Evolutionary conservation across 2,888 invertebrate species (phyloP).

Genomic region (Sphaerophoria taeniata): DNA sequence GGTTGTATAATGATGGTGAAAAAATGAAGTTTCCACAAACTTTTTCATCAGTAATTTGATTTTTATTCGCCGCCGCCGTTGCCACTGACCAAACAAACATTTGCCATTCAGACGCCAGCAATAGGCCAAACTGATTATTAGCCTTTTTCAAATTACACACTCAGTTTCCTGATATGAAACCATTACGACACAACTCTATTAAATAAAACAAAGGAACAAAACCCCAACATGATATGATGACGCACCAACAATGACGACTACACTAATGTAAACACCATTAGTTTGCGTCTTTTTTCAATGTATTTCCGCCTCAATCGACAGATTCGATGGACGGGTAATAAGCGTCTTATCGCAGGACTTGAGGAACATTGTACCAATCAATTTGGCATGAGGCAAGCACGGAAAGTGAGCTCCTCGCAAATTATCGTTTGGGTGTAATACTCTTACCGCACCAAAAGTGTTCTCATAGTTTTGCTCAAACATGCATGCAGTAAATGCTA

Average conservation of each 20-base stretch:
- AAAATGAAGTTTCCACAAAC: too few relatives aligned
- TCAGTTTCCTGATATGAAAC: conserved; percentile 56
- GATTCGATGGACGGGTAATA: conserved; percentile 65
- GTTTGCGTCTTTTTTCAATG: conserved; percentile 49
- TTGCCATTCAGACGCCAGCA: conserved; percentile 58
- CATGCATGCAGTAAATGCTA: conserved; percentile 63
- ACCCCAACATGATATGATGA: conserved; percentile 8
- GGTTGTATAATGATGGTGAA: too few relatives aligned
- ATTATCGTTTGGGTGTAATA: conserved; percentile 58
- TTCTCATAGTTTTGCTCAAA: conserved; percentile 16
- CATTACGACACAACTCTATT: conserved; percentile 64
- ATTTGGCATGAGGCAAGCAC: conserved; percentile 61
- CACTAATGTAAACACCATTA: conserved; percentile 70
- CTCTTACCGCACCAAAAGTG: conserved; percentile 6
- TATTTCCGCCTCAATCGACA: conserved; percentile 68
- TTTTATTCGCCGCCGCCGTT: too few relatives aligned
- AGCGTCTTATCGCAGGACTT: conserved; percentile 51
- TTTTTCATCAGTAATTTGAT: too few relatives aligned
- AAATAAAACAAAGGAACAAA: conserved; percentile 40
- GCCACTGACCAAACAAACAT: conserved; percentile 58
- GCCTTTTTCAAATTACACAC: conserved; percentile 54
- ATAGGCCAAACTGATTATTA: conserved; percentile 58
- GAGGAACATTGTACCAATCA: conserved; percentile 69
- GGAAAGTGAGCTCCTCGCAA: conserved; percentile 46
- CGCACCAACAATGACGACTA: conserved; percentile 36